Evolutionary conservation across 2,797 vertebrate genomes (phyloP), one percentile per base, ranked within the genome.

Genomic region (Sebastes cheni): DNA sequence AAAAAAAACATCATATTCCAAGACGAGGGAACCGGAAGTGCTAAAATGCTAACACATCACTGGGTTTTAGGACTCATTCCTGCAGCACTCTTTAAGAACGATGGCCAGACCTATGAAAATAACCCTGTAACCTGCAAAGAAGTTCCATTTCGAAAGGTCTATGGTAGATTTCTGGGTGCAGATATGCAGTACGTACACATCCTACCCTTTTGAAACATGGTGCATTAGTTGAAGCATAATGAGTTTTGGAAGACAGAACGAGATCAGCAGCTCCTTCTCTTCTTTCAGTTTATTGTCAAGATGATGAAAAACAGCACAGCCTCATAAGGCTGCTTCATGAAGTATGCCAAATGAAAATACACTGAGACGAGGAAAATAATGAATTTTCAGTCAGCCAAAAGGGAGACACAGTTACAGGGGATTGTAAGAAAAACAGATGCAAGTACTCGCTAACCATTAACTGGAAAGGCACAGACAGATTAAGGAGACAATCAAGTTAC

Each of bases 401-500:
- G 2, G 23, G 7, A 81, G 4, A 46, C 12, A 8, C 2, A 11
- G 16, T 29, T 36, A 32, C 54, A 79, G 16, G 8, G 7, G n/a
- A 39, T 14, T 70, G 27, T 22, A 36, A 61, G 22, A 67, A 18
- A 61, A 81, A 65, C 36, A 46, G 39, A 71, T 68, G 50, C 54
- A 77, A 71, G 50, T 50, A 5, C 62, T 70, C 72, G 34, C 14
- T 29, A 42, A 54, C 54, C 50, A 66, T 82, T 88, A 71, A 82
- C 76, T 80, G 61, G 29, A 84, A 36, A 67, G 34, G 62, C 56
- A 23, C 73, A 76, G 46, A 59, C 36, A 64, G 10, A 84, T 88
- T 84, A 73, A 58, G 82, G 72, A 80, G 86, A 79, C 69, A 88
- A 86, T 86, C 20, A 77, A 39, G 83, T 88, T 86, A 77, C 89